Conservation (phyloP, 1,140 invertebrate species). For the Cephus cinctus region DNA sequence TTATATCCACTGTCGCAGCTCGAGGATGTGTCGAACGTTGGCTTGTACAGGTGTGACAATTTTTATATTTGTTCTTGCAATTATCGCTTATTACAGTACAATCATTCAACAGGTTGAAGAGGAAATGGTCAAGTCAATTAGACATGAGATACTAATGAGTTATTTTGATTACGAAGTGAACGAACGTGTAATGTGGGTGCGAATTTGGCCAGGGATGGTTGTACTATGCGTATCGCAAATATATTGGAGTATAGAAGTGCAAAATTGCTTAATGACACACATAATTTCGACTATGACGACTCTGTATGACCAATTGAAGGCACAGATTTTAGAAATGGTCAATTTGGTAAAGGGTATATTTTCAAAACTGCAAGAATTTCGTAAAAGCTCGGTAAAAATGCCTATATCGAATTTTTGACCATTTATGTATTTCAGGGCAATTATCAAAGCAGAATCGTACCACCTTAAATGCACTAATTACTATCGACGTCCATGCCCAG, state of each 20-base stretch:
- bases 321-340: conserved; percentile 67
- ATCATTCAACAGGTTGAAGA: conserved; percentile 65
- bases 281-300: conserved; percentile 56
- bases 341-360: conserved; percentile 42
- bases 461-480: conserved; percentile 83
- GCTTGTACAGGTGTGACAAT: conserved; percentile 67
- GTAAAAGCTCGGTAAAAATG: background rate
- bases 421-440: conserved; percentile 51
- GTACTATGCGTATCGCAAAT: conserved; percentile 83
- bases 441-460: conserved; percentile 68
- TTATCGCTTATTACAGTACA: conserved; percentile 7
- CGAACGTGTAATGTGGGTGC: conserved; percentile 72
- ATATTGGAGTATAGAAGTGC: conserved; percentile 84
- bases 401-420: background rate
- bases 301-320: conserved; percentile 58
- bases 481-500: conserved; percentile 89
- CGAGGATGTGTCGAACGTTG: conserved; percentile 91
- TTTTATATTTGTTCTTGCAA: background rate
- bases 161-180: conserved; percentile 68
- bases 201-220: conserved; percentile 88
- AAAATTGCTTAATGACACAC: conserved; percentile 64
- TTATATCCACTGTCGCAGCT: conserved; percentile 76
- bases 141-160: conserved; percentile 71
- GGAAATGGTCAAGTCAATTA: conserved; percentile 77
- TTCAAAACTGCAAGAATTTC: background rate